Percentiles rank a stretch among this genome's conserved stretches.
Conservation (phyloP, 2,888 invertebrate species). For the Leucophora obtusa region DNA sequence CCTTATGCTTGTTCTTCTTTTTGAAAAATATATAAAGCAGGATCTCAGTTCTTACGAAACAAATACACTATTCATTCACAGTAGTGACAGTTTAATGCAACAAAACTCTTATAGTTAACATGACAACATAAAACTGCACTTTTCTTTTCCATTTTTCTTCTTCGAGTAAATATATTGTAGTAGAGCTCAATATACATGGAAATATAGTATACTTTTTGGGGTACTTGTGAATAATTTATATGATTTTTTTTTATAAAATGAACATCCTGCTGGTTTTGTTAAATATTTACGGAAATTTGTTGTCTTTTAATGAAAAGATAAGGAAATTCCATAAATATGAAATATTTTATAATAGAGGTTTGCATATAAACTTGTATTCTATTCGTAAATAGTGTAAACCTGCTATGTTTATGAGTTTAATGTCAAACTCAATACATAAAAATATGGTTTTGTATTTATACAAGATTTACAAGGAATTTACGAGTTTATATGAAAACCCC, state of each 20-base stretch:
- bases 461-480: too few species aligned
- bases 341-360: background rate
- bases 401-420: too few species aligned
- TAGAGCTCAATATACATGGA: background rate
- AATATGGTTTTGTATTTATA: too few species aligned
- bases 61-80: constrained; percentile 5
- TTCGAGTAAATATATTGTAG: background rate
- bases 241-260: background rate
- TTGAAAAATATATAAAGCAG: background rate
- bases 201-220: background rate
- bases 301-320: background rate
- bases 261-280: background rate
- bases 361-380: too few species aligned
- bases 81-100: background rate
- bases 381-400: too few species aligned
- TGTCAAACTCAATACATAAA: too few species aligned
- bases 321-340: background rate
- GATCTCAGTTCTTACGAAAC: background rate
- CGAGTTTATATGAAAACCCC: too few species aligned
- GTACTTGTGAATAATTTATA: background rate
- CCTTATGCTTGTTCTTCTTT: background rate
- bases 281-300: background rate
- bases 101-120: background rate
- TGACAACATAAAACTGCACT: constrained; percentile 3
- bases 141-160: background rate